Evolutionary conservation across 1,140 invertebrate species (phyloP).

Genomic region (Macrocentrus cingulum): DNA sequence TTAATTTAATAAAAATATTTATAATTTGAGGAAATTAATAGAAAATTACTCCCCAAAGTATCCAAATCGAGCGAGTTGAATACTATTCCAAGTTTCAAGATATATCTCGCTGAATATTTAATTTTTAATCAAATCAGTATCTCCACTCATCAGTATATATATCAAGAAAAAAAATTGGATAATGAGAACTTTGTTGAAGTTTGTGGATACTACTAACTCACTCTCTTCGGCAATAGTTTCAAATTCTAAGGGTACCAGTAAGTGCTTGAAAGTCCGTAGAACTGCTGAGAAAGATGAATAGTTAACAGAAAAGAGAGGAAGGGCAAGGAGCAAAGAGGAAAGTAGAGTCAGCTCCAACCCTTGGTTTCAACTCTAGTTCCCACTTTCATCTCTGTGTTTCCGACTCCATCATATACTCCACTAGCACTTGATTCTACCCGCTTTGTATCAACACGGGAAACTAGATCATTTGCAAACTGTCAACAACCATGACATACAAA

Average conservation of each 20-base stretch:
- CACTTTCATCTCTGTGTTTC: slow-evolving; percentile 18
- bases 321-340: neutral
- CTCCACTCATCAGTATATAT: too few species aligned
- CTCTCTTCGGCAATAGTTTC: too few species aligned
- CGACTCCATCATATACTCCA: slow-evolving; percentile 7
- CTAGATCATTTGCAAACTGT: slow-evolving; percentile 51
- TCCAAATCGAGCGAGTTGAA: too few species aligned
- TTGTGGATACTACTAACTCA: too few species aligned
- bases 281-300: slow-evolving; percentile 43
- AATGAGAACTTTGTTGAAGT: too few species aligned
- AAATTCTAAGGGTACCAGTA: slow-evolving; percentile 14
- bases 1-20: too few species aligned
- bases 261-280: slow-evolving; percentile 37
- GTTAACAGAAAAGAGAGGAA: slow-evolving; percentile 25
- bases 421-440: neutral
- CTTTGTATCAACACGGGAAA: slow-evolving; percentile 33
- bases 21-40: too few species aligned
- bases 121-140: too few species aligned
- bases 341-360: slow-evolving; percentile 15
- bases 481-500: slow-evolving; percentile 27
- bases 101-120: too few species aligned
- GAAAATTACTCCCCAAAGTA: too few species aligned
- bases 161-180: too few species aligned
- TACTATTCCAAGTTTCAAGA: too few species aligned
- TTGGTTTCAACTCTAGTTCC: slow-evolving; percentile 5